Evolutionary conservation across 2,797 vertebrate species (phyloP).

Genomic region (Menidia menidia): DNA sequence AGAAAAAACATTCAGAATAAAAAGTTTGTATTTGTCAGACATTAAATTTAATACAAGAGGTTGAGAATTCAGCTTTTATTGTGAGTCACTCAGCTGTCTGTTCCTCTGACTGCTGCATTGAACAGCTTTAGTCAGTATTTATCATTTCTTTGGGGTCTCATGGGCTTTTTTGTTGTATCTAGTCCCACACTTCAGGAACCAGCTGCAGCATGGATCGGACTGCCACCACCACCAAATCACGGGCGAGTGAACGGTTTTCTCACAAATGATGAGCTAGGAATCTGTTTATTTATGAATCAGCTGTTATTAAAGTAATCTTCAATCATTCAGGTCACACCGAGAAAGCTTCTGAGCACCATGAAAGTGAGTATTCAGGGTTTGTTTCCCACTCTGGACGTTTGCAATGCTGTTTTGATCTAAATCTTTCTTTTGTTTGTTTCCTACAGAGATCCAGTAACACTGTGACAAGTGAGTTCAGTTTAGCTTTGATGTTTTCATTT

Average conservation of each 20-base stretch:
- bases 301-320: background rate
- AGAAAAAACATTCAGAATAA: no score
- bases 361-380: slow-evolving; percentile 68
- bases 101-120: no score
- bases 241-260: slow-evolving; percentile 55
- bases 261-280: background rate
- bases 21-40: no score
- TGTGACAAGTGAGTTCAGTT: slow-evolving; percentile 70
- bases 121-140: background rate
- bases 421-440: slow-evolving; percentile 19
- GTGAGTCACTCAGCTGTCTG: no score
- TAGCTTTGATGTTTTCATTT: background rate
- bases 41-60: no score
- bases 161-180: slow-evolving; percentile 1
- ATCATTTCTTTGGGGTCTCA: background rate
- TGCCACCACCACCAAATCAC: slow-evolving; percentile 67
- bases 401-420: no score
- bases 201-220: slow-evolving; percentile 56
- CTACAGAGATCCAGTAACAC: slow-evolving; percentile 76
- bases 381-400: background rate
- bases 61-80: no score
- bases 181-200: slow-evolving; percentile 69
- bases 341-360: slow-evolving; percentile 83
- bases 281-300: background rate
- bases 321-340: slow-evolving; percentile 81